Conservation (phyloP, 2,888 invertebrate genomes). For the Anoncus sp. region DNA sequence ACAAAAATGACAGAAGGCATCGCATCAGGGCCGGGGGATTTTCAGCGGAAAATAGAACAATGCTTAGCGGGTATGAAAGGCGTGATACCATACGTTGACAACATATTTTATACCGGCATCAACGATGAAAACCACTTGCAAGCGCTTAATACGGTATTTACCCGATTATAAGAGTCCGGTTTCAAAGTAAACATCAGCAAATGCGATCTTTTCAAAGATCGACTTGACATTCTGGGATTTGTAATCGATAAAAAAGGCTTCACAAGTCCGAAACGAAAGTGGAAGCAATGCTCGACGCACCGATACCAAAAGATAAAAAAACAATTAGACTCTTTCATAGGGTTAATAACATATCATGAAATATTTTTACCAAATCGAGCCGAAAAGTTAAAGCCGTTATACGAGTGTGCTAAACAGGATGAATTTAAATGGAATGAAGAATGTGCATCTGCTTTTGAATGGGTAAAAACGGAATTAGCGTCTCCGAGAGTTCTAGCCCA, state of each 20-base stretch:
- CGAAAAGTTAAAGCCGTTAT: conserved; percentile 68
- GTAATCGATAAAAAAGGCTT: conserved; percentile 67
- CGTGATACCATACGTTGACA: conserved; percentile 2
- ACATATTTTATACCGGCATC: conserved; percentile 1
- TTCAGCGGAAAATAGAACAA: conserved; percentile 12
- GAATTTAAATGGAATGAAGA: conserved; percentile 70
- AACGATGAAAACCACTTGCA: not conserved
- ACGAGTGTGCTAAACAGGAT: conserved; percentile 65
- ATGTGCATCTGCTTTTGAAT: conserved; percentile 2
- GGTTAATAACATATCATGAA: conserved; percentile 75
- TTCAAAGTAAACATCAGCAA: conserved; percentile 61
- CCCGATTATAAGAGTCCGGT: conserved; percentile 7
- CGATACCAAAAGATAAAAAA: conserved; percentile 62
- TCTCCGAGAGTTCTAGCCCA: conserved; percentile 41
- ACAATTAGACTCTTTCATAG: conserved; percentile 70
- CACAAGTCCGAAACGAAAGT: conserved; percentile 66
- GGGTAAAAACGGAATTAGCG: not conserved
- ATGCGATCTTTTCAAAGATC: conserved; percentile 67
- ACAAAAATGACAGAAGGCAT: conserved; percentile 28
- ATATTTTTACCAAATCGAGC: conserved; percentile 73
- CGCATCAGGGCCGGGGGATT: conserved; percentile 25
- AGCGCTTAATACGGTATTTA: conserved; percentile 1
- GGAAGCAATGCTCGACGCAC: conserved; percentile 65
- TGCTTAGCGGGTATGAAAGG: conserved; percentile 4
- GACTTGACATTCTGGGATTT: conserved; percentile 69